Evolutionary conservation across 2,113 vertebrate genomes (phyloP), one percentile per base, ranked within the genome.

Genomic region (Danionella cerebrum): DNA sequence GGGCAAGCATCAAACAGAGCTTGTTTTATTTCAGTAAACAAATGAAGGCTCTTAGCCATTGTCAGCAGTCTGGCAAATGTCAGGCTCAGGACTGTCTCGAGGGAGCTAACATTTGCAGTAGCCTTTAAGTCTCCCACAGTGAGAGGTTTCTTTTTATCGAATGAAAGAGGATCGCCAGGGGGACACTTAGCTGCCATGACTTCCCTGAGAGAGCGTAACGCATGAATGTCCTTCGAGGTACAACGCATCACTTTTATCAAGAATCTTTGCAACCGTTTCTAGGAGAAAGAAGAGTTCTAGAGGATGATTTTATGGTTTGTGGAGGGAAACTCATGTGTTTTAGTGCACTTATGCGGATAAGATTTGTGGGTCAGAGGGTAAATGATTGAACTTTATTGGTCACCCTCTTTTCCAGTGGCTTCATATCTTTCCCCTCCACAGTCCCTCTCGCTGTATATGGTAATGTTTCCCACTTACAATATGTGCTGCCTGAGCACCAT

Each of bases 81-180:
- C n/a, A 2, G 1, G 21, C 36, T 59, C 8, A 1, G 36, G 36
- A 59, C 8, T 10, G 10, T 44, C 57, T 24, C 2, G 9, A 24
- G 59, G 59, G 59, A 48, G 8, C 16, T 22, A 63, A 33, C 41
- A 63, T 45, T 47, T 29, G 8, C 41, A 47, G 59, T 22, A 36
- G 42, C 7, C 59, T 31, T 33, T 47, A 48, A 50, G 24, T 8
- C 29, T 64, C 58, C 39, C 3, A 6, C 8, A 14, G 31, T 48
- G 13, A 48, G 18, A 47, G 6, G 2, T 64, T 48, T 47, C 5
- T 35, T 27, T 64, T 33, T 22, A 64, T 22, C 39, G 29, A 60
- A 45, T 45, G 60, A 50, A 64, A 64, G 13, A 48, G 18, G 29
- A 64, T 14, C 25, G 13, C 60, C 31, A 22, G 60, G 29, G 59